Evolutionary conservation across 2,113 vertebrate genomes (phyloP).

Genomic region (Clarias magur): DNA sequence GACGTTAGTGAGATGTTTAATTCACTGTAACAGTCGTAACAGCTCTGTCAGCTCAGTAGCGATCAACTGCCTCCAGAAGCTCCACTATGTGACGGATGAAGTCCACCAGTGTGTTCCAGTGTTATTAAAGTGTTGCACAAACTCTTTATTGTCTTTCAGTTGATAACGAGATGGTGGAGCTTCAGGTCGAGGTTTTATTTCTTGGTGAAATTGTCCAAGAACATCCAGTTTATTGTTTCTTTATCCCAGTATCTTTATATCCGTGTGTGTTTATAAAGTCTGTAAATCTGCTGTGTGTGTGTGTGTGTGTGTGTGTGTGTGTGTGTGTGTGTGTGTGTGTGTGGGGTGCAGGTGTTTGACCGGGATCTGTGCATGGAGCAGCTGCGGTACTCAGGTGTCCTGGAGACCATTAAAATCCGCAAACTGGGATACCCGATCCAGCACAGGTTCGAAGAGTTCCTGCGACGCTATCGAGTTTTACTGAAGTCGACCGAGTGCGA

Average conservation of each 20-base stretch:
- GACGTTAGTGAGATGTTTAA: neutral
- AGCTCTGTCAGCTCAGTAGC: neutral
- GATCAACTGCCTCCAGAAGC: neutral
- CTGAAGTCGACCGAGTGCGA: slow-evolving; percentile 66
- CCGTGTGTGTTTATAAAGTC: too few species aligned
- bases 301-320: neutral
- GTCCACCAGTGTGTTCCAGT: neutral
- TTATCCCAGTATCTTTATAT: neutral
- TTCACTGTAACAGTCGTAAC: neutral
- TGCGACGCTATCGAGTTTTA: slow-evolving; percentile 78
- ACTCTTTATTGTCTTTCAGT: neutral
- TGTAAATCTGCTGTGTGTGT: neutral
- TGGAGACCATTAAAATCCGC: slow-evolving; percentile 89
- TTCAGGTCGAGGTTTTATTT: neutral
- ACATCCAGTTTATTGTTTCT: neutral
- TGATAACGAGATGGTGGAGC: neutral
- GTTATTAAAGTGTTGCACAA: neutral
- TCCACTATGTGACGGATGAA: neutral
- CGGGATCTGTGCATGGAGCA: slow-evolving; percentile 84
- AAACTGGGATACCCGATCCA: slow-evolving; percentile 85
- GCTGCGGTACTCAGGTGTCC: slow-evolving; percentile 87
- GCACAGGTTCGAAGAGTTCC: slow-evolving; percentile 83
- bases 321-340: neutral
- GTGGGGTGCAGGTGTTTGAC: slow-evolving; percentile 77
- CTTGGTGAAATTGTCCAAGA: neutral